Conservation (phyloP, 2,113 vertebrate genomes). For the Verasper variegatus region DNA sequence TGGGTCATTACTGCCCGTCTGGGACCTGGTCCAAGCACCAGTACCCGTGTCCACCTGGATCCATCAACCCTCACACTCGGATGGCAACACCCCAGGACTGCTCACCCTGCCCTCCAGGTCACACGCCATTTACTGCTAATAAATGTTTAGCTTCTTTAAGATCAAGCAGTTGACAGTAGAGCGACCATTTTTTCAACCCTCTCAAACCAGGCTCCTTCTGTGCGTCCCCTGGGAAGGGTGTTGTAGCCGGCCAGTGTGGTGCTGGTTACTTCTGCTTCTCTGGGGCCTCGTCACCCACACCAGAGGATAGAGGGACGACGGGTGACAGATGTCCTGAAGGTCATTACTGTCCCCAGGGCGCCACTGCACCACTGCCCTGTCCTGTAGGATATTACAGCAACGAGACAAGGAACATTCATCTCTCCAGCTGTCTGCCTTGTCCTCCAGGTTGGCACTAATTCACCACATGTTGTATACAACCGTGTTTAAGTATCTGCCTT, state of each 20-base stretch:
- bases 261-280: slow-evolving; percentile 84
- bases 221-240: slow-evolving; percentile 71
- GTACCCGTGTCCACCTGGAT: slow-evolving; percentile 89
- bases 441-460: slow-evolving; percentile 80
- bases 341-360: slow-evolving; percentile 86
- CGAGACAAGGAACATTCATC: slow-evolving; percentile 74
- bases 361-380: slow-evolving; percentile 81
- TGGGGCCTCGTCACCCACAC: slow-evolving; percentile 75
- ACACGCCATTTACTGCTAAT: slow-evolving; percentile 39
- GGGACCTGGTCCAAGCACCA: slow-evolving; percentile 84
- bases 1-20: slow-evolving; percentile 88
- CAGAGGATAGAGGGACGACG: slow-evolving; percentile 75
- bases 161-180: no score
- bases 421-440: slow-evolving; percentile 83
- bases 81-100: slow-evolving; percentile 82
- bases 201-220: slow-evolving; percentile 84
- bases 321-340: slow-evolving; percentile 84
- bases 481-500: neutral
- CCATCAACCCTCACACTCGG: slow-evolving; percentile 82
- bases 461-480: neutral
- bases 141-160: no score
- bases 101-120: slow-evolving; percentile 89
- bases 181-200: neutral
- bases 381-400: slow-evolving; percentile 85
- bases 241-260: slow-evolving; percentile 79